Conservation (phyloP, 2,113 vertebrate genomes). For the Neotoma lepida region DNA sequence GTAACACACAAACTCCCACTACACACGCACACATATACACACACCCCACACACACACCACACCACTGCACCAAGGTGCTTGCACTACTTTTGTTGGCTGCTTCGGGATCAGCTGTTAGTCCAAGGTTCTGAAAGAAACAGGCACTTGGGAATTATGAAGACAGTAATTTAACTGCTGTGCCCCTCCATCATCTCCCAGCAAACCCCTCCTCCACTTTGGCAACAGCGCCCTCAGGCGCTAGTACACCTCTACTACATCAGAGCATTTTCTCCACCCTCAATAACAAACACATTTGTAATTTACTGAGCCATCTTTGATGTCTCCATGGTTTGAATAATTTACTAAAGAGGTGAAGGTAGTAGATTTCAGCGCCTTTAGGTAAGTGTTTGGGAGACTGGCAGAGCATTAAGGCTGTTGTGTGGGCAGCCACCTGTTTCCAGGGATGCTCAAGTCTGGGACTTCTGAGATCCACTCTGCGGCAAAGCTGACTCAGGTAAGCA, state of each 20-base stretch:
- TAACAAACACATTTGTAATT: slow-evolving; percentile 33
- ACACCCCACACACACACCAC: slow-evolving; percentile 5
- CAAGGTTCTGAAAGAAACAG: not conserved
- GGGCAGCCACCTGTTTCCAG: slow-evolving; percentile 41
- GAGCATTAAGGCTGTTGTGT: slow-evolving; percentile 2
- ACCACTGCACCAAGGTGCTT: slow-evolving; percentile 35
- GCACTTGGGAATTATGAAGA: not conserved
- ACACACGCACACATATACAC: slow-evolving; percentile 24
- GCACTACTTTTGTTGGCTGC: not conserved
- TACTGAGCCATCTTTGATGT: not conserved
- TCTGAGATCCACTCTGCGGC: slow-evolving; percentile 24
- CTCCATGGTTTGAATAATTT: slow-evolving; percentile 40
- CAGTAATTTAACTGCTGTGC: not conserved
- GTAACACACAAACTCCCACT: not conserved
- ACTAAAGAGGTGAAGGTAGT: not conserved
- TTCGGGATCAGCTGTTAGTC: not conserved
- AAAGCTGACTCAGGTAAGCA: slow-evolving; percentile 68
- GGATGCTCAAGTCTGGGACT: slow-evolving; percentile 30
- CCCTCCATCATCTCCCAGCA: not conserved
- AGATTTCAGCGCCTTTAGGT: slow-evolving; percentile 27
- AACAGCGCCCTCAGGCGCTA: slow-evolving; percentile 59
- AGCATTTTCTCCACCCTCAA: not conserved
- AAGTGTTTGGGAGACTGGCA: slow-evolving; percentile 14
- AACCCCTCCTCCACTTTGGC: slow-evolving; percentile 57
- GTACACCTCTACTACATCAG: slow-evolving; percentile 47